These are phyloP conservation scores for Octonoba sinensis DNA, from an alignment of 2,888 invertebrate species.

Conservation along the genomic window DNA sequence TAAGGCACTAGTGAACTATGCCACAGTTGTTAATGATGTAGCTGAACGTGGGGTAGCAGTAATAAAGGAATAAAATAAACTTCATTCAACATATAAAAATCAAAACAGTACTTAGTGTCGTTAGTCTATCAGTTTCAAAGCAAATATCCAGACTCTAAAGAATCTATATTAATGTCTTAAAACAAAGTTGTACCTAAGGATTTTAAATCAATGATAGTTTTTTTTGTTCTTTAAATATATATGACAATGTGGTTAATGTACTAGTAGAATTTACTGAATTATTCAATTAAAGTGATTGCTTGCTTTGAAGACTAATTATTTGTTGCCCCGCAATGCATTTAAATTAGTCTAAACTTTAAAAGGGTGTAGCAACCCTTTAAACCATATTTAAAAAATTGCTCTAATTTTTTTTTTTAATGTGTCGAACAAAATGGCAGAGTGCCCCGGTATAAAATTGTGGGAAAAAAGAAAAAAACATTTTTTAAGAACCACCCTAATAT, in stretches of 20 bases:
- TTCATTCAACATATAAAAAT: neutral
- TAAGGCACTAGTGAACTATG: neutral
- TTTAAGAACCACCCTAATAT: neutral
- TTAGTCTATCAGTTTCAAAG: neutral
- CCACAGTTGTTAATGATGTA: neutral
- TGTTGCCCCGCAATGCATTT: neutral
- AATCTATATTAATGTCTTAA: neutral
- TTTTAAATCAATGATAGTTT: too few relatives aligned
- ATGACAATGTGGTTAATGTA: neutral
- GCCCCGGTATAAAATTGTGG: neutral
- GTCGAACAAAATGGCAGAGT: neutral
- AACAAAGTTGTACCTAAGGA: too few relatives aligned
- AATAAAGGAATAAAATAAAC: neutral
- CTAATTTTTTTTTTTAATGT: neutral
- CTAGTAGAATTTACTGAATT: neutral
- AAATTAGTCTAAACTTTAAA: neutral
- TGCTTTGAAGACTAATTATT: neutral
- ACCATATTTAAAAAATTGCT: too few relatives aligned
- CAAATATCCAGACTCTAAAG: neutral
- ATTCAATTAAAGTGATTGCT: neutral
- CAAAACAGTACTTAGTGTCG: neutral
- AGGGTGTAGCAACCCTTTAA: neutral
- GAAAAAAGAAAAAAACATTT: neutral
- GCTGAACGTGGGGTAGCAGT: neutral
- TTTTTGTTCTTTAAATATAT: slow-evolving; percentile 1